Evolutionary conservation across 92 coral and sea anemone species (phyloP).

Genomic region (Palythoa grandis): DNA sequence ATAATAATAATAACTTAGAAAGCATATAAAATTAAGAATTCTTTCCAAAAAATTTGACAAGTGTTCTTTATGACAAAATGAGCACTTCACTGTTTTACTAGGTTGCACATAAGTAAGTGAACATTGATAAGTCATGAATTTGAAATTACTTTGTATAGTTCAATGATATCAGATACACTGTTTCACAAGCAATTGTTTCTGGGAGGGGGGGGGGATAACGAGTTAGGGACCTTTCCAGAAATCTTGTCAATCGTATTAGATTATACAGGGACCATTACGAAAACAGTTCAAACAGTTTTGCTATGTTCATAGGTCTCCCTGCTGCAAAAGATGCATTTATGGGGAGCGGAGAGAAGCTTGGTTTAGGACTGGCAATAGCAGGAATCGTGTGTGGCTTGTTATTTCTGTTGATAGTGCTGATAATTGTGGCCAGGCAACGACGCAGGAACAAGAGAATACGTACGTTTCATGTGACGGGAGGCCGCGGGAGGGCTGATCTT

Average conservation of each 20-base stretch:
- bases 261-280: too few species aligned
- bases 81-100: not conserved
- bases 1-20: too few species aligned
- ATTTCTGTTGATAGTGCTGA: slow-evolving; percentile 65
- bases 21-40: not conserved
- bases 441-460: slow-evolving; percentile 51
- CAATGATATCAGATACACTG: not conserved
- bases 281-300: not conserved
- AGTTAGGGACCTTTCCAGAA: too few species aligned
- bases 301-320: slow-evolving; percentile 47
- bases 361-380: slow-evolving; percentile 80
- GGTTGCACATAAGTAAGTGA: not conserved
- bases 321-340: slow-evolving; percentile 54
- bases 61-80: not conserved
- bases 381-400: slow-evolving; percentile 66
- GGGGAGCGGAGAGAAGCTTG: slow-evolving; percentile 54
- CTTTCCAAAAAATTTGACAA: not conserved
- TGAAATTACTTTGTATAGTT: not conserved
- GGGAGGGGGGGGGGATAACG: too few species aligned
- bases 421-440: slow-evolving; percentile 57
- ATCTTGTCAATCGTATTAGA: too few species aligned
- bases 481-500: slow-evolving; percentile 55
- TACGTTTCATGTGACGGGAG: slow-evolving; percentile 57
- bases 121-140: not conserved
- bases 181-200: too few species aligned